Evolutionary conservation across 2,797 vertebrate species (phyloP).

Genomic region (Coregonus suidteri): DNA sequence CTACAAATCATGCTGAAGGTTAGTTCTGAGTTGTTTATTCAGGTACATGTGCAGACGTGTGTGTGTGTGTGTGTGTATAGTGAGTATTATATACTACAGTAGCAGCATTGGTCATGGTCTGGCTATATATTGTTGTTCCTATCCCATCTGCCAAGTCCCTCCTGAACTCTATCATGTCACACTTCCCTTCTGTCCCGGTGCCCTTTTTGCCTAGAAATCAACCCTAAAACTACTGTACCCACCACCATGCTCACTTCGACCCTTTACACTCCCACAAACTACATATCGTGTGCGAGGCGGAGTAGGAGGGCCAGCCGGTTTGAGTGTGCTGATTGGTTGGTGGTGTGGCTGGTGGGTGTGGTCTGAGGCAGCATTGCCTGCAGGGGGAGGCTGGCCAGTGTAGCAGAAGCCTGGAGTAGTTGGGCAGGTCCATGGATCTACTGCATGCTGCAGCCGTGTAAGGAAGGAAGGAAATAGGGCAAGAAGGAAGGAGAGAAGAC

Average conservation of each 20-base stretch:
- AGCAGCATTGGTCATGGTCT: neutral
- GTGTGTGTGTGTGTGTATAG: constrained; percentile 4
- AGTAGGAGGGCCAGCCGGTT: constrained; percentile 36
- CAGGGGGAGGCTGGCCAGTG: constrained; percentile 16
- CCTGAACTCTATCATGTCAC: constrained; percentile 9
- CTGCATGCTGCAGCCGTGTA: constrained; percentile 1
- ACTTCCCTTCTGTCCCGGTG: constrained; percentile 5
- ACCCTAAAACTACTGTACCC: constrained; percentile 5
- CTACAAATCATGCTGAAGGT: neutral
- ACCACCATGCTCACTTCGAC: neutral
- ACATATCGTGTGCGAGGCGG: constrained; percentile 21
- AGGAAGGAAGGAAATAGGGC: constrained; percentile 23
- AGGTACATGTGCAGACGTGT: neutral
- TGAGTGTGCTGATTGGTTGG: constrained; percentile 50
- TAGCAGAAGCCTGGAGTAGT: constrained; percentile 26
- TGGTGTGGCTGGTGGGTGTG: constrained; percentile 15
- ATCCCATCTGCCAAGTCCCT: constrained; percentile 31
- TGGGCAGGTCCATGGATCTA: constrained; percentile 46
- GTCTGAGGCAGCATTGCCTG: constrained; percentile 4
- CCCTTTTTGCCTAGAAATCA: constrained; percentile 30
- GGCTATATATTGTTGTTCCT: constrained; percentile 4
- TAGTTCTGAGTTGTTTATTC: neutral
- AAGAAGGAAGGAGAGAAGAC: constrained; percentile 34
- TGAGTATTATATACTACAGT: too few relatives aligned
- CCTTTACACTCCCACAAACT: constrained; percentile 15